phyloP scores from a whole-genome alignment of 2,888 invertebrate genomes.

The Rosalia funebris region DNA sequence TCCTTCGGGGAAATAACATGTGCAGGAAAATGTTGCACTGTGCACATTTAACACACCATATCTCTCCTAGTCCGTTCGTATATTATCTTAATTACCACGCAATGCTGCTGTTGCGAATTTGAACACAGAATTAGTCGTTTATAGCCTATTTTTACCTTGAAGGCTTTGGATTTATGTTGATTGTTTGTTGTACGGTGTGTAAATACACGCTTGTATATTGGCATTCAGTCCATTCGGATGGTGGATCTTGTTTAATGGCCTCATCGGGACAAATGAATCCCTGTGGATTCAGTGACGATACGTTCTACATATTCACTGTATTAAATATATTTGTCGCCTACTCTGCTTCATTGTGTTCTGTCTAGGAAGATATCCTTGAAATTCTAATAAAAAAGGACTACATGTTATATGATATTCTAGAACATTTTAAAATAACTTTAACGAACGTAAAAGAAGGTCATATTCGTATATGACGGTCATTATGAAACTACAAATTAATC shows the following conservation, averaged over 20 bases:
- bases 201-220: background rate
- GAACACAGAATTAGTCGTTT: constrained; percentile 21
- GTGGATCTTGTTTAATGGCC: background rate
- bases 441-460: too few relatives aligned
- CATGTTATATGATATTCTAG: too few relatives aligned
- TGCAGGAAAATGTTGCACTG: constrained; percentile 53
- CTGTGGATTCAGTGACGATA: background rate
- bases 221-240: background rate
- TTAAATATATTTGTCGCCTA: too few relatives aligned
- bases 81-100: constrained; percentile 52
- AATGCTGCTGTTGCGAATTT: constrained; percentile 36
- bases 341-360: too few relatives aligned
- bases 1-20: constrained; percentile 52
- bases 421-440: too few relatives aligned
- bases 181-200: background rate
- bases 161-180: background rate
- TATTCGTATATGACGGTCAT: too few relatives aligned
- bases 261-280: background rate
- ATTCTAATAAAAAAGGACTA: too few relatives aligned
- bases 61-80: constrained; percentile 48
- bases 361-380: too few relatives aligned
- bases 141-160: constrained; percentile 1
- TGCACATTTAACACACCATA: constrained; percentile 54
- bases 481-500: too few relatives aligned
- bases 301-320: background rate